A percentile compares a stretch with the other conserved stretches of the same genome.
Conservation (phyloP, 2,888 invertebrate genomes). For the Linnaemya tessellans region DNA sequence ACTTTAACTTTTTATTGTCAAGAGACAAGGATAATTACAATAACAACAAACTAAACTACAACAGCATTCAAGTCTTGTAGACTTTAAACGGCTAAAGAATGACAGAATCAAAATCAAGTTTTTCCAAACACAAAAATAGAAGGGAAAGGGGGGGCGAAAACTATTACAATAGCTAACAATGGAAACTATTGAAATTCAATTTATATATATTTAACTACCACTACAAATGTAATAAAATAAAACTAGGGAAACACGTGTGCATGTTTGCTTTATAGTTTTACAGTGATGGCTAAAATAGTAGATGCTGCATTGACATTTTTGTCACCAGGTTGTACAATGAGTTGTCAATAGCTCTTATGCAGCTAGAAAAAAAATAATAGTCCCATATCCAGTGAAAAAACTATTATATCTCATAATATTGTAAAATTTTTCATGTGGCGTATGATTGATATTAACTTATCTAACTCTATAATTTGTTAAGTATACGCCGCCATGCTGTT, state of each 20-base stretch:
- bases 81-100: constrained; percentile 39
- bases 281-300: not conserved
- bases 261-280: not conserved
- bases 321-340: no score
- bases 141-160: not conserved
- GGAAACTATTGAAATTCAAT: constrained; percentile 60
- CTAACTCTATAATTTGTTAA: no score
- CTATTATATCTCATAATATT: no score
- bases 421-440: no score
- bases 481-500: no score
- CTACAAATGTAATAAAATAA: constrained; percentile 4
- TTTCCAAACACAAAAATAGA: not conserved
- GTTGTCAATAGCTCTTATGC: no score
- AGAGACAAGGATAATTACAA: not conserved
- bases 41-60: not conserved
- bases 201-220: constrained; percentile 53
- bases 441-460: no score
- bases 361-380: no score
- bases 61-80: not conserved
- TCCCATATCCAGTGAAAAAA: no score
- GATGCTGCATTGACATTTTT: not conserved
- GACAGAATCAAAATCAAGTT: constrained; percentile 12
- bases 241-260: constrained; percentile 1
- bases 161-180: constrained; percentile 5
- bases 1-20: constrained; percentile 32